Conservation (phyloP, 2,113 vertebrate species). For the Formicarius rufipectus region DNA sequence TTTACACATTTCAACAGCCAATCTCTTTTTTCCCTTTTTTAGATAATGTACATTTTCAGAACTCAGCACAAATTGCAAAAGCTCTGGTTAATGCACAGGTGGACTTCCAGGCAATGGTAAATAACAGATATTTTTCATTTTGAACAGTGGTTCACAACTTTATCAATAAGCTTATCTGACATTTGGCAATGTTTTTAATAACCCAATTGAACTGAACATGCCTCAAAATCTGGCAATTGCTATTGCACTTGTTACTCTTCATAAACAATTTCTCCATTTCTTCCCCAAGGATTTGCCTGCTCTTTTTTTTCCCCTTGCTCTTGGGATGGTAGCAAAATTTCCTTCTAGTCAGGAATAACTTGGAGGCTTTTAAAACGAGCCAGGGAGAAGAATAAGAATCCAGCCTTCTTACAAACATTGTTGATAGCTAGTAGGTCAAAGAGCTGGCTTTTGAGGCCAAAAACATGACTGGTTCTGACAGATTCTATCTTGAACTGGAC, state of each 20-base stretch:
- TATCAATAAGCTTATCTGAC: constrained; percentile 14
- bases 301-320: neutral
- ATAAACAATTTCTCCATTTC: neutral
- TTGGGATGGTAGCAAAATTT: neutral
- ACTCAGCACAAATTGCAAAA: constrained; percentile 96
- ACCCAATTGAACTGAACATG: neutral
- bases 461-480: neutral
- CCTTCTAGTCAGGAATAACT: neutral
- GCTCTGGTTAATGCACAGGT: constrained; percentile 92
- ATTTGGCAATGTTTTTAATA: constrained; percentile 9
- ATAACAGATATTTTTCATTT: constrained; percentile 32
- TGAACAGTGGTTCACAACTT: neutral
- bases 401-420: neutral
- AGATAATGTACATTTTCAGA: constrained; percentile 99
- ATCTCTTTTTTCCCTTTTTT: constrained; percentile 62
- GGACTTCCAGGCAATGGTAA: constrained; percentile 98
- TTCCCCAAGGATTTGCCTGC: neutral
- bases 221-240: neutral
- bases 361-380: neutral
- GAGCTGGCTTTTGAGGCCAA: neutral
- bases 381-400: neutral
- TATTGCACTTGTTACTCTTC: neutral
- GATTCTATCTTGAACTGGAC: neutral
- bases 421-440: neutral
- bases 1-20: constrained; percentile 51